phyloP scores from a whole-genome alignment of 2,888 invertebrate genomes.

The Aspidiotus rigidus region DNA sequence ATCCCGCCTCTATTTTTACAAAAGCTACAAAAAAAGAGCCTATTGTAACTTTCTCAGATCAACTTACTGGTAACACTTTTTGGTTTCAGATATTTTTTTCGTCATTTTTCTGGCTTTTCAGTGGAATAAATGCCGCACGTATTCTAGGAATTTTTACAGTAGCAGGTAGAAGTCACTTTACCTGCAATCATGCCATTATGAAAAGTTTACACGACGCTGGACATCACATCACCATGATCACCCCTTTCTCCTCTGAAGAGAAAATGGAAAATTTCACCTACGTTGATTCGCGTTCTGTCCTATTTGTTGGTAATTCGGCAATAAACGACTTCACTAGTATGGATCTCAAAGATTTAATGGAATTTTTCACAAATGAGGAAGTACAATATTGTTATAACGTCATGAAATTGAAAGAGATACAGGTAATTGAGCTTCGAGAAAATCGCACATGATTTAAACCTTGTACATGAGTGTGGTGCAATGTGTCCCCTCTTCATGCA shows the following conservation, averaged over 20 bases:
- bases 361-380: not conserved
- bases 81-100: too few relatives aligned
- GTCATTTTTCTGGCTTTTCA: too few relatives aligned
- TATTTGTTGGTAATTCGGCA: too few relatives aligned
- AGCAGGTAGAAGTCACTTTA: not conserved
- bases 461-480: too few relatives aligned
- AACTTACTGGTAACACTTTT: too few relatives aligned
- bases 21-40: too few relatives aligned
- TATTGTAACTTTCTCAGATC: too few relatives aligned
- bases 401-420: not conserved
- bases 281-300: not conserved
- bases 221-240: constrained; percentile 1
- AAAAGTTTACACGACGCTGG: constrained; percentile 1
- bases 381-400: not conserved
- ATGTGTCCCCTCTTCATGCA: too few relatives aligned
- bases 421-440: not conserved
- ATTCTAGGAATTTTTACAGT: not conserved
- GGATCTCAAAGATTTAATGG: too few relatives aligned
- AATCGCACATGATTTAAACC: too few relatives aligned
- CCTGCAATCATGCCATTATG: not conserved
- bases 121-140: not conserved
- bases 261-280: not conserved
- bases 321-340: too few relatives aligned
- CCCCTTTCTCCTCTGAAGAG: not conserved
- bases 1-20: too few relatives aligned